Evolutionary conservation across 2,113 vertebrate species (phyloP), one percentile per base, ranked within the genome.

Genomic region (Emberiza fucata): DNA sequence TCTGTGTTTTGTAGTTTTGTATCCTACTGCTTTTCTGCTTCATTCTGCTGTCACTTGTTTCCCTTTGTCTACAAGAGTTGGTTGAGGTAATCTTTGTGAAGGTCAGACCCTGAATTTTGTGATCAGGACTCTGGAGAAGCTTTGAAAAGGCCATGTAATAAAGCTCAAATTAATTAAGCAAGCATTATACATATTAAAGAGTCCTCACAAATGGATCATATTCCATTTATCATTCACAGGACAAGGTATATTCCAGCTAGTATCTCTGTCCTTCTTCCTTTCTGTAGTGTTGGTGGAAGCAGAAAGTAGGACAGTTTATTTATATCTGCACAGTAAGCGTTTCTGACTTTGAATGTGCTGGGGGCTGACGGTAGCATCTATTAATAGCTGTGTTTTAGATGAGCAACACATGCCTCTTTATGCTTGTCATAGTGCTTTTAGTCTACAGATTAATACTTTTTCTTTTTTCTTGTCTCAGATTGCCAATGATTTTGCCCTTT

Each of bases 241-340:
- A 53, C 48, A 65, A 79, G 37, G 35, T 59, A n/a, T 69, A 18
- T 86, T 66, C 42, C 61, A 33, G 11, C 33, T 70, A 23, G 18
- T 44, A 40, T 59, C 60, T 59, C 50, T 61, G 45, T 65, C 70
- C 13, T 33, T 87, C 33, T 81, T 61, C 63, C 54, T 48, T 91
- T 87, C 87, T 65, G 37, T 81, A 42, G 15, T 68, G 53, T 47
- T 94, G 72, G 60, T 82, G 76, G 76, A 81, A 94, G 42, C 66
- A 79, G 73, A 71, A 97, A 94, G 70, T 94, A 90, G 91, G 78
- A 70, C 87, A 87, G 81, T 84, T 95, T 95, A 95, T 94, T 97
- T 97, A 61, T 94, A 82, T 80, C 93, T 90, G 71, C 85, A 80
- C 45, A 86, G 78, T 72, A 82, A 95, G 65, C 3, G 0, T 56